phyloP scores from a whole-genome alignment of 2,797 vertebrate genomes.

The Glossophaga mutica region DNA sequence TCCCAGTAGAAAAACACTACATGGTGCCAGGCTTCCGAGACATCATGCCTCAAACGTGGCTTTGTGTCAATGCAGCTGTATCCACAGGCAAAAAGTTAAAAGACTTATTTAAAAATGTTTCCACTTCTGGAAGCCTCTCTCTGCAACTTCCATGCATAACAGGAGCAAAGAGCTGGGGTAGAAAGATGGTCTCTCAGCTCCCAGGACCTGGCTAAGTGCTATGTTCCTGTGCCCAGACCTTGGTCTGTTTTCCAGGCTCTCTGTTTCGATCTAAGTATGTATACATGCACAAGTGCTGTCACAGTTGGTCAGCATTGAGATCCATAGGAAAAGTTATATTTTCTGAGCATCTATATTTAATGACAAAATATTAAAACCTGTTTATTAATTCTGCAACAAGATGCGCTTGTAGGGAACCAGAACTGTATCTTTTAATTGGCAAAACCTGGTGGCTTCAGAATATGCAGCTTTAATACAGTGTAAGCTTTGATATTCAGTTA shows the following conservation, averaged over 20 bases:
- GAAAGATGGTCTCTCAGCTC: background rate
- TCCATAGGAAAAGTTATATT: background rate
- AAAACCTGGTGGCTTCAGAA: background rate
- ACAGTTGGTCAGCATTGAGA: background rate
- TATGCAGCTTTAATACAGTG: background rate
- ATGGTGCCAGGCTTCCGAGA: conserved; percentile 83
- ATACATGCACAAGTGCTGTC: background rate
- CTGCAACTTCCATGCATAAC: background rate
- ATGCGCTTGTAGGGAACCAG: conserved; percentile 10
- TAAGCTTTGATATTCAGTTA: background rate
- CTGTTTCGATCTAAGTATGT: background rate
- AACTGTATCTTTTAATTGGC: conserved; percentile 26
- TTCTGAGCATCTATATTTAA: background rate
- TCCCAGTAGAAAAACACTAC: conserved; percentile 76
- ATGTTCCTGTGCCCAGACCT: background rate
- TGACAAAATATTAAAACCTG: background rate
- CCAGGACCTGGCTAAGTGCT: background rate
- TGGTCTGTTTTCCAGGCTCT: background rate
- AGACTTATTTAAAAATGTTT: conserved; percentile 77
- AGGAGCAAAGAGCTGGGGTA: background rate
- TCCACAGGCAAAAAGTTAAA: conserved; percentile 77
- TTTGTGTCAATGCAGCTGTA: conserved; percentile 87
- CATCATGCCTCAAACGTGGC: conserved; percentile 81
- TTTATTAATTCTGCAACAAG: conserved; percentile 31
- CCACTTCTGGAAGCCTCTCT: conserved; percentile 76